Base-by-base conservation (phyloP, 2,113 vertebrate genomes). In the Oreochromis spilurus region DNA sequence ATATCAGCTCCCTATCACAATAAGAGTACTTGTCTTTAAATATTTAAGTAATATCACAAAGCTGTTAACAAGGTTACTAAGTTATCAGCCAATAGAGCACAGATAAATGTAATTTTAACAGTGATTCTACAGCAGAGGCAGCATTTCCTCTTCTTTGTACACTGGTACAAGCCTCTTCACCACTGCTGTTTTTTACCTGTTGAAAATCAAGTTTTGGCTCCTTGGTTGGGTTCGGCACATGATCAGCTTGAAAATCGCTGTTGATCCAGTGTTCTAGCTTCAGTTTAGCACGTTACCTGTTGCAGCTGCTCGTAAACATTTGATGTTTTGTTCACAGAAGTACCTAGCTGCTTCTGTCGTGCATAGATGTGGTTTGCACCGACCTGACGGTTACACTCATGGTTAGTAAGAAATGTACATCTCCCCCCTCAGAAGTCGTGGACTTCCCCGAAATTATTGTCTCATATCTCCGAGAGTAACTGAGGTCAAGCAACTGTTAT, bases 391-490 rank as follows among this genome's bases (percentile, higher is more conserved):
- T 72, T 29, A 29, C 43, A 77, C 13, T 72, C 65, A 9, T 26
- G 36, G 21, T 70, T 70, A 72, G 70, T 77, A 19, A 8, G 26
- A 50, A n/a, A 50, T n/a, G 43, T 50, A 29, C 26, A 5, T 29
- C 9, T 5, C 24, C 1, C 21, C 40, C 14, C 70, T 16, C 65
- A 45, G 21, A 26, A 45, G 67, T 45, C 13, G 5, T 2, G 10
- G 5, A 45, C 21, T 17, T 45, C 38, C 21, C 38, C 8, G 21
- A 45, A 45, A 45, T 72, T 0, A 45, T 26, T 45, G 67, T 45
- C 40, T 43, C 13, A 16, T 11, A 17, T 29, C 67, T 16, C 70
- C 0, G 21, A 48, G 36, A 45, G 21, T 16, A 0, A 19, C 24
- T 19, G 70, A 75, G 43, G 70, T 50, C 0, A 50, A 75, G 43